Conservation (phyloP, 2,888 invertebrate genomes). For the Troides aeacus region DNA sequence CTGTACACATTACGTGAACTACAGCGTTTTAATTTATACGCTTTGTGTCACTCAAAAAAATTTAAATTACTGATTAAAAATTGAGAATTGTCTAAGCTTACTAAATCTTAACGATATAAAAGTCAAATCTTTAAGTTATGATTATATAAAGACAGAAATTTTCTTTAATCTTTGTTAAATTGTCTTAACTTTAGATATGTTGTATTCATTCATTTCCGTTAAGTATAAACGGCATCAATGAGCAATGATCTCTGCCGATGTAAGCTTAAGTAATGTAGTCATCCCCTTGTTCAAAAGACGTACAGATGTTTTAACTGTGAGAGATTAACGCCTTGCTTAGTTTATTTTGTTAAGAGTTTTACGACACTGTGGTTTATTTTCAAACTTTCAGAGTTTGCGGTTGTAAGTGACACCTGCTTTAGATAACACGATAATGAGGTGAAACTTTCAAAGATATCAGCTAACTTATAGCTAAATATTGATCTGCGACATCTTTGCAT, state of each 20-base stretch:
- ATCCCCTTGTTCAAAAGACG: conserved; percentile 48
- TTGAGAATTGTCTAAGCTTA: no score
- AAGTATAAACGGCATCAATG: conserved; percentile 26
- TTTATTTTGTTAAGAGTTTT: conserved; percentile 77
- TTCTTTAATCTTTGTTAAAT: background rate
- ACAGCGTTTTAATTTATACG: fast-evolving
- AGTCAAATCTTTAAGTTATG: no score
- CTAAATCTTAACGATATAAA: no score
- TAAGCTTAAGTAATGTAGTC: conserved; percentile 45
- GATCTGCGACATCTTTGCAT: no score
- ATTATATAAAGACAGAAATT: no score
- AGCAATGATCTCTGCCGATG: conserved; percentile 36
- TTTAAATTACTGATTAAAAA: no score
- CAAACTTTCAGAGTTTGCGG: conserved; percentile 51
- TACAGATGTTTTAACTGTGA: conserved; percentile 63
- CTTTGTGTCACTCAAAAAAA: no score
- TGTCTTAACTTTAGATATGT: background rate
- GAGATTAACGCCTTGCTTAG: conserved; percentile 64
- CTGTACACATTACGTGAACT: no score
- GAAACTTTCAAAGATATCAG: no score
- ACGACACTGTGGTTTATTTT: conserved; percentile 67
- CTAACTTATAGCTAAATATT: no score
- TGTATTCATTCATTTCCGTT: background rate
- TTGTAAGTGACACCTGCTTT: conserved; percentile 69
- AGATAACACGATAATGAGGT: conserved; percentile 44